Conservation (phyloP, 2,797 vertebrate species). For the Hemitrygon akajei region DNA sequence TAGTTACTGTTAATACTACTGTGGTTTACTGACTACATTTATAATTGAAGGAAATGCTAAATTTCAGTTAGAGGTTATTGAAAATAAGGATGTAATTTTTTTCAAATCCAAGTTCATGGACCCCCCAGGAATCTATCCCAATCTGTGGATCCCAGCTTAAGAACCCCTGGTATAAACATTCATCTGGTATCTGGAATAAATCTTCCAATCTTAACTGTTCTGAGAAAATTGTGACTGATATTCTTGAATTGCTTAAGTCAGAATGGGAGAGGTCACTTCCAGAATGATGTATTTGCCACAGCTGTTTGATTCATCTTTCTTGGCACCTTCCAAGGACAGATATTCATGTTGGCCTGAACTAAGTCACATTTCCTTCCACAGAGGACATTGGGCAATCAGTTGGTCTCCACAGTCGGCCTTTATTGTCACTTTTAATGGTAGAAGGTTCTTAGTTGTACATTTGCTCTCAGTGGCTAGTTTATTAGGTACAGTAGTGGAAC, state of each 20-base stretch:
- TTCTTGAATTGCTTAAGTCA: neutral
- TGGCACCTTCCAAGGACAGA: neutral
- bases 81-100: too few species aligned
- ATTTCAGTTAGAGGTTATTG: too few species aligned
- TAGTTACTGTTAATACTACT: too few species aligned
- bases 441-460: neutral
- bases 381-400: neutral
- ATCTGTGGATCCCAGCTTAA: too few species aligned
- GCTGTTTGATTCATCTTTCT: neutral
- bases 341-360: neutral
- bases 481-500: too few species aligned
- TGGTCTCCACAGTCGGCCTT: neutral
- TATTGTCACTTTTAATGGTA: neutral
- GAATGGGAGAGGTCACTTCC: neutral
- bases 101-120: too few species aligned
- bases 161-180: neutral
- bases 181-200: neutral
- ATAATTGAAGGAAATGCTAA: too few species aligned
- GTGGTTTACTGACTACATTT: too few species aligned
- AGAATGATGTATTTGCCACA: neutral
- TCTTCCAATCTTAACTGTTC: neutral
- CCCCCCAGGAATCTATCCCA: too few species aligned
- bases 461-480: too few species aligned
- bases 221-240: neutral
- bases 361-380: neutral